Evolutionary conservation across 2,888 invertebrate species (phyloP).

Genomic region (Notodonta dromedarius): DNA sequence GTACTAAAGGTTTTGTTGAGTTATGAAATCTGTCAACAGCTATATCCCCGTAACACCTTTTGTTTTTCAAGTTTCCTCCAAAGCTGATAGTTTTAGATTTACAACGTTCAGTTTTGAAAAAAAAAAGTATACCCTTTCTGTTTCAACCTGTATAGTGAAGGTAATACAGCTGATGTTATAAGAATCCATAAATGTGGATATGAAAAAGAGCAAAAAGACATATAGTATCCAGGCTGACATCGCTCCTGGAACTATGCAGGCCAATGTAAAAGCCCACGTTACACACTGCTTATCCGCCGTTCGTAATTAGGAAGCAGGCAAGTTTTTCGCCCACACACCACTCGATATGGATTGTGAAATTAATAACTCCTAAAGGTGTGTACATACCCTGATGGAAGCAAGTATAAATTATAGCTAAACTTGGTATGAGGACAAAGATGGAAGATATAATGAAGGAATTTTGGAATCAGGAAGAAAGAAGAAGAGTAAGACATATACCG

Average conservation of each 20-base stretch:
- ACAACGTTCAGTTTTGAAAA: no score
- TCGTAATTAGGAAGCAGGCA: slow-evolving; percentile 72
- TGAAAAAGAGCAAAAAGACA: slow-evolving; percentile 1
- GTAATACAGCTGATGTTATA: no score
- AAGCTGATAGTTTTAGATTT: no score
- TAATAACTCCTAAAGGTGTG: slow-evolving; percentile 60
- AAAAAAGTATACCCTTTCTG: no score
- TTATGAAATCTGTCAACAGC: no score
- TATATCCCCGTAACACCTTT: no score
- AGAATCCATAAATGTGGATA: no score
- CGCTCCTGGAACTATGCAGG: slow-evolving; percentile 52
- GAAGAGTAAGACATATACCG: no score
- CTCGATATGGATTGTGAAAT: slow-evolving; percentile 67
- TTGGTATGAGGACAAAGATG: neutral
- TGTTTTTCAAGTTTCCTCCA: no score
- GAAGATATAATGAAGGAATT: neutral
- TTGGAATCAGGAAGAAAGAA: no score
- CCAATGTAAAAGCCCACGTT: slow-evolving; percentile 72
- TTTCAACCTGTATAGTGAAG: no score
- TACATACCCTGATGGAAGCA: slow-evolving; percentile 6
- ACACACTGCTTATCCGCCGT: slow-evolving; percentile 51
- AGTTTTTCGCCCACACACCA: slow-evolving; percentile 57
- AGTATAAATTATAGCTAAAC: slow-evolving; percentile 6
- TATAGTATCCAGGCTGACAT: slow-evolving; percentile 17
- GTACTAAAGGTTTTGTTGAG: no score